A percentile compares a stretch with the other conserved stretches of the same genome.
These are phyloP conservation scores for Bovichtus variegatus DNA, from an alignment of 2,797 vertebrate genomes.

Conservation along the genomic window DNA sequence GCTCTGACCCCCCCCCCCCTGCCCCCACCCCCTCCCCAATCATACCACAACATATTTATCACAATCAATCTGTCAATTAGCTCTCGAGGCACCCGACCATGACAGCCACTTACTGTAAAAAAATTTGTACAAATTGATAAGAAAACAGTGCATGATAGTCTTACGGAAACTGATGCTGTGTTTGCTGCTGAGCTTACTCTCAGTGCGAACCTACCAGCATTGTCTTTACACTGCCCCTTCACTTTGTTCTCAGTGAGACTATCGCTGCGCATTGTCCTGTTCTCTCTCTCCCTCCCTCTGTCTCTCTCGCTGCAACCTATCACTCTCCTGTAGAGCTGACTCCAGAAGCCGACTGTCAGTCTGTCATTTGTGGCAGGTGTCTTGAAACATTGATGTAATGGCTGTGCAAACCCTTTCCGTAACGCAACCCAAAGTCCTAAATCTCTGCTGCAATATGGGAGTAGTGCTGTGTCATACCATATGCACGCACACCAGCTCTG, in stretches of 20 bases:
- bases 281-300: not conserved
- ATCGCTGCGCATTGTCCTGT: conserved; percentile 9
- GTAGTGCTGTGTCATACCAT: conserved; percentile 17
- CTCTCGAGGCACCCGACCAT: conserved; percentile 41
- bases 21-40: no score
- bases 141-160: conserved; percentile 70
- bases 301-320: conserved; percentile 64
- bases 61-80: conserved; percentile 80
- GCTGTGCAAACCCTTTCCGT: conserved; percentile 50
- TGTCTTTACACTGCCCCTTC: conserved; percentile 3
- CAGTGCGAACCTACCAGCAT: not conserved
- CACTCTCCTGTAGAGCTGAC: conserved; percentile 54
- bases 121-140: conserved; percentile 79
- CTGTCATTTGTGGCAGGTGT: conserved; percentile 69
- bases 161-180: conserved; percentile 74
- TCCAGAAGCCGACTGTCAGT: conserved; percentile 60
- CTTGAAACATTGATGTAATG: conserved; percentile 72
- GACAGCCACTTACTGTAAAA: conserved; percentile 78
- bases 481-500: conserved; percentile 34
- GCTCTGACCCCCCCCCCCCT: conserved; percentile 38
- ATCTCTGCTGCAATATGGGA: conserved; percentile 45
- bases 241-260: not conserved
- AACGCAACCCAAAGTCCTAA: conserved; percentile 29
- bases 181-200: conserved; percentile 38
- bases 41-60: conserved; percentile 74